Conservation (phyloP, 2,797 vertebrate species). For the Oreochromis mossambicus region DNA sequence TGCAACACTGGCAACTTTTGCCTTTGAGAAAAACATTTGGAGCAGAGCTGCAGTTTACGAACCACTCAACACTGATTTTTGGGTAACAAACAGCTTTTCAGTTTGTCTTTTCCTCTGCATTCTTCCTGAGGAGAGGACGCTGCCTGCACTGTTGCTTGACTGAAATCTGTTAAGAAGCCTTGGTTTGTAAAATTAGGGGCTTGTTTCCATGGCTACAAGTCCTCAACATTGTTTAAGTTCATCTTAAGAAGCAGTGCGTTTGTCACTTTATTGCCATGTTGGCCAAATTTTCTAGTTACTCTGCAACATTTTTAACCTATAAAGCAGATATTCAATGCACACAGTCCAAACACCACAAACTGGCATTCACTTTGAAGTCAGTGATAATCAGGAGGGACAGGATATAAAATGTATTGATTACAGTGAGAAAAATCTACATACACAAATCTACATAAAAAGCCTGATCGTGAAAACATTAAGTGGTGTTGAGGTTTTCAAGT, state of each 20-base stretch:
- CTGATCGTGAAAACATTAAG: not conserved
- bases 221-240: not conserved
- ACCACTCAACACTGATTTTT: not conserved
- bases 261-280: not conserved
- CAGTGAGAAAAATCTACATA: not conserved
- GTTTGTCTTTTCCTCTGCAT: not conserved
- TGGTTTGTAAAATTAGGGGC: not conserved
- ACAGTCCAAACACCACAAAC: not conserved
- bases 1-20: not conserved
- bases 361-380: not conserved
- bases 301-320: not conserved
- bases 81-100: not conserved
- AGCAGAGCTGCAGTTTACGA: not conserved
- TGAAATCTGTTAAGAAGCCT: slow-evolving; percentile 13
- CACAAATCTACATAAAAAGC: not conserved
- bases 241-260: not conserved
- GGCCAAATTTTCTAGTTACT: not conserved
- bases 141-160: not conserved
- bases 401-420: not conserved
- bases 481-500: too few relatives aligned
- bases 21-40: not conserved
- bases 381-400: not conserved
- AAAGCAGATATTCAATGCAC: not conserved
- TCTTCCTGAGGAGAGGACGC: not conserved
- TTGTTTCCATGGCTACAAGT: slow-evolving; percentile 15